Evolutionary conservation across 2,113 vertebrate species (phyloP), one percentile per base, ranked within the genome.

Genomic region (Lagopus leucura): DNA sequence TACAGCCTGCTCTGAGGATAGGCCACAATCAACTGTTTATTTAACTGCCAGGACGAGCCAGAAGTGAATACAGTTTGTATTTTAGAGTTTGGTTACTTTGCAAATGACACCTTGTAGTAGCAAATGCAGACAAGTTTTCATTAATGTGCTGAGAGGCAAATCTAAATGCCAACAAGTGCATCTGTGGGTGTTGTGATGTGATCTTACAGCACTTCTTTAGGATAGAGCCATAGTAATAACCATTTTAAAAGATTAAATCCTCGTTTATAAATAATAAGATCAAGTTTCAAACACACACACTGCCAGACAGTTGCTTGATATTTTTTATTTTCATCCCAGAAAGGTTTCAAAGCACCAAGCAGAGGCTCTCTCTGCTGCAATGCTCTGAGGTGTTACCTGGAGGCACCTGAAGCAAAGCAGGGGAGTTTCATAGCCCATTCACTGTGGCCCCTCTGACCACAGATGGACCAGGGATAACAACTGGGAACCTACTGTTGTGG

Each of bases 251-350:
- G 75, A 64, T 87, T 95, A 92, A 95, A 36, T 45, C 78, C 74
- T 63, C 8, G 79, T 95, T 95, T 94, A 95, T 91, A 95, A 87
- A 93, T 82, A 85, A 48, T 24, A 85, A 91, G 79, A 69, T 83
- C 58, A 52, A 45, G 30, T 94, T 93, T 87, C 92, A 87, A 82
- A 91, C 63, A 78, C 48, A 78, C 48, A 45, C 24, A 25, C 21
- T 85, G 71, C 85, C 78, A 48, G 89, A 92, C 85, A 89, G 88
- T 76, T 95, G 89, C 86, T 76, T 73, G 82, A 61, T 73, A 66
- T 25, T 76, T 79, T 91, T 75, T 69, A 1, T 72, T 72, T 1
- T 52, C 63, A 69, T 72, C 30, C 30, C 66, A 72, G 55, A 42
- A 20, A 89, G 52, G 70, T 82, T 48, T 25, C 48, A 79, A 54